Evolutionary conservation across 2,113 vertebrate species (phyloP), one percentile per base, ranked within the genome.

Genomic region (Suncus etruscus): DNA sequence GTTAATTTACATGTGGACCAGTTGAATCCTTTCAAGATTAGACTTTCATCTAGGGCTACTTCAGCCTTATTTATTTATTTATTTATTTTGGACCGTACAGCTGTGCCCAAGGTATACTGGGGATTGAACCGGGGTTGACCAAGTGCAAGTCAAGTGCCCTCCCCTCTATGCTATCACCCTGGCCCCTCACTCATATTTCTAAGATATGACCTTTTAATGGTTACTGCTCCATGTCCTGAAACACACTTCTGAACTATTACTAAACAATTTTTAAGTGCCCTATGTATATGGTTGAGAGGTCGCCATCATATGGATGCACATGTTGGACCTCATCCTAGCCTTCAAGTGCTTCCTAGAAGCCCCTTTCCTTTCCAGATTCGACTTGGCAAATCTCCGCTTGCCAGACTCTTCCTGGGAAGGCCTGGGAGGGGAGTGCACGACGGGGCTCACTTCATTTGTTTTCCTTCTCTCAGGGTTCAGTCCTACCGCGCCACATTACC

Each of bases 1-100:
- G 74, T 69, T 87, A 75, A 91, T 61, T 87, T 68, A 84, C 50
- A 61, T 78, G 25, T 81, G 32, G 25, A 66, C 29, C 54, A 16
- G 75, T 48, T 31, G 29, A 29, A 69, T 14, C n/a, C 68, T 65
- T 47, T 29, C 11, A 8, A 66, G 24, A 29, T 8, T 25, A 66
- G 89, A 47, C 31, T 91, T 63, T 51, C 82, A 45, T 58, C 20
- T 61, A 81, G 79, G 54, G 58, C 47, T 66, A 69, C 31, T 72
- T 31, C 27, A 72, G 70, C 15, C 25, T 32, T 47, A 45, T 39
- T 39, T 39, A 5, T 39, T 39, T 39, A 5, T 39, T 39, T 39
- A 5, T 39, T 39, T n/a, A n/a, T 39, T 5, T 39, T 39, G 39
- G 39, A 39, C 39, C 5, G 5, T 39, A 39, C 39, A 39, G 39